A percentile compares a stretch with the other conserved stretches of the same genome.
phyloP scores from a whole-genome alignment of 2,888 invertebrate genomes.

The Phragmatobia fuliginosa region DNA sequence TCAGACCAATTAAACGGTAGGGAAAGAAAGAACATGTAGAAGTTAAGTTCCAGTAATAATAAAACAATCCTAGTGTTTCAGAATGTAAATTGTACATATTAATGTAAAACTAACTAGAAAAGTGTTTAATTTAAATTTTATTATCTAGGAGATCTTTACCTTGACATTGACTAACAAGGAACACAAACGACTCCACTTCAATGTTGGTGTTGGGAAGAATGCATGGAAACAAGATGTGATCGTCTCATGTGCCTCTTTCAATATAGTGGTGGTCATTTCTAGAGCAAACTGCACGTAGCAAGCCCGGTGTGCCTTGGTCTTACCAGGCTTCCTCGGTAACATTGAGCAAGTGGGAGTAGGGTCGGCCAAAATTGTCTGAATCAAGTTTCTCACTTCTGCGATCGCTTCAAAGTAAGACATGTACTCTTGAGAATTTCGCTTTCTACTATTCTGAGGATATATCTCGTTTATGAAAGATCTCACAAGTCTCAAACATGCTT shows the following conservation, averaged over 20 bases:
- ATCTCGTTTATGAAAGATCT: slow-evolving; percentile 96
- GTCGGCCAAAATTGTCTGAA: slow-evolving; percentile 94
- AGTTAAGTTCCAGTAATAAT: neutral
- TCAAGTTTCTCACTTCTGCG: slow-evolving; percentile 93
- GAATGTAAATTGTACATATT: neutral
- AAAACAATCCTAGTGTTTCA: neutral
- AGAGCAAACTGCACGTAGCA: slow-evolving; percentile 82
- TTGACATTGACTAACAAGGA: slow-evolving; percentile 91
- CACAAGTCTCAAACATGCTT: slow-evolving; percentile 93
- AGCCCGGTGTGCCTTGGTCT: slow-evolving; percentile 73
- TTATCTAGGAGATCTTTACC: slow-evolving; percentile 68
- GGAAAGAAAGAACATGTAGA: neutral
- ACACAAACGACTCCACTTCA: slow-evolving; percentile 97
- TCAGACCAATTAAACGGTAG: neutral
- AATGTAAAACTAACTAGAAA: too few relatives aligned
- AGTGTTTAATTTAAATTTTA: neutral
- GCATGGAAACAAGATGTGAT: slow-evolving; percentile 97
- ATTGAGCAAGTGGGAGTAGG: slow-evolving; percentile 75
- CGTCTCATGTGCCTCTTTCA: slow-evolving; percentile 96
- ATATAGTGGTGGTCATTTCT: slow-evolving; percentile 90
- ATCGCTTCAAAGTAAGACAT: slow-evolving; percentile 94
- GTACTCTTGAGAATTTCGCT: slow-evolving; percentile 87
- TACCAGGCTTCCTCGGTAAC: slow-evolving; percentile 71
- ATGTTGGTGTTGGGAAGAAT: slow-evolving; percentile 96
- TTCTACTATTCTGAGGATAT: slow-evolving; percentile 91